These are phyloP conservation scores for Platygyra sinensis DNA, from an alignment of 64 coral and sea anemone genomes.

Conservation along the genomic window DNA sequence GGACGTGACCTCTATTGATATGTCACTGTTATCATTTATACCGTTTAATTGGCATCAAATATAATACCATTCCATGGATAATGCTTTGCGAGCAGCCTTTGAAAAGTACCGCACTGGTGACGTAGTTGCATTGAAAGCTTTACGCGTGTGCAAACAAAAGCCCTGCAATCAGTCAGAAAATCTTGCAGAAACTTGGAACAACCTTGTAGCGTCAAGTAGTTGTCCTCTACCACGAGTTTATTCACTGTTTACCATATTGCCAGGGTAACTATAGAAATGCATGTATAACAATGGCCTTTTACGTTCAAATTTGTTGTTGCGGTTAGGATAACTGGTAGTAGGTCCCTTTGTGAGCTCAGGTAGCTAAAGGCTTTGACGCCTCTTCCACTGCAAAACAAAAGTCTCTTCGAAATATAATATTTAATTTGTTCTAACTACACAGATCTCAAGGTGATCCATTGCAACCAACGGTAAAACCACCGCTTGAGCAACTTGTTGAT, in stretches of 20 bases:
- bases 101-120: not conserved
- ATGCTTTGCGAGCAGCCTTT: not conserved
- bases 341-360: not conserved
- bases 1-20: too few relatives aligned
- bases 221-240: not conserved
- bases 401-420: not conserved
- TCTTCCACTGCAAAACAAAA: not conserved
- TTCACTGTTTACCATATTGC: not conserved
- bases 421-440: not conserved
- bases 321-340: not conserved
- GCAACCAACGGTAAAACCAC: not conserved
- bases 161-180: not conserved
- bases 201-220: not conserved
- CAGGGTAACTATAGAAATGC: not conserved
- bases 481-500: not conserved
- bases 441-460: conserved; percentile 17
- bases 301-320: not conserved
- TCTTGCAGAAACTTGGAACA: not conserved
- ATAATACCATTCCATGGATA: not conserved
- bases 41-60: not conserved
- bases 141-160: not conserved
- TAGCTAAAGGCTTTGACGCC: not conserved
- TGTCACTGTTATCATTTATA: not conserved
- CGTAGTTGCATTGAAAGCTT: not conserved
- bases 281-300: not conserved